A percentile compares a stretch with the other conserved stretches of the same genome.
These are phyloP conservation scores for Tetragnatha montana DNA, from an alignment of 2,888 invertebrate species.

Conservation along the genomic window DNA sequence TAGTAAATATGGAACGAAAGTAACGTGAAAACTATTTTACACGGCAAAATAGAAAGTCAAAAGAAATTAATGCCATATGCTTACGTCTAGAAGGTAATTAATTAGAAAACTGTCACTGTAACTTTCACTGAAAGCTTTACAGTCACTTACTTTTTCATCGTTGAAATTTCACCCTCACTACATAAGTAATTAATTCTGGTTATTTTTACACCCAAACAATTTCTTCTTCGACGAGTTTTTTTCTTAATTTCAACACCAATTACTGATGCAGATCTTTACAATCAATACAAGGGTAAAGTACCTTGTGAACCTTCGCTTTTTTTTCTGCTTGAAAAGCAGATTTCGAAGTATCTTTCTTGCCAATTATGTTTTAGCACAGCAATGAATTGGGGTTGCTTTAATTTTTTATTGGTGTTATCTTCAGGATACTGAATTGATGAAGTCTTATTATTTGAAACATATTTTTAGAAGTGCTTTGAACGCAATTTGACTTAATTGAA, in stretches of 20 bases:
- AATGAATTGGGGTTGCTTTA: not conserved
- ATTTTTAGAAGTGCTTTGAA: too few relatives aligned
- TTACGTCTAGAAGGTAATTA: conserved; percentile 6
- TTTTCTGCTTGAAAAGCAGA: not conserved
- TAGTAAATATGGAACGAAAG: not conserved
- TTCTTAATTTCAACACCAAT: conserved; percentile 13
- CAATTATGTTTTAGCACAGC: not conserved
- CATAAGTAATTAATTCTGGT: conserved; percentile 9
- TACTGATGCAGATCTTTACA: conserved; percentile 13
- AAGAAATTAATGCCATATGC: conserved; percentile 15
- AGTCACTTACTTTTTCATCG: not conserved
- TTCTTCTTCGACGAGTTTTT: not conserved
- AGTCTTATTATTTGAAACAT: too few relatives aligned
- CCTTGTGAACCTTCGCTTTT: not conserved
- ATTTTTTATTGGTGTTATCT: not conserved
- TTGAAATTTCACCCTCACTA: conserved; percentile 1
- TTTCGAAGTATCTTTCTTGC: not conserved
- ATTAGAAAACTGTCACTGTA: conserved; percentile 7
- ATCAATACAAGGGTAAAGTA: not conserved
- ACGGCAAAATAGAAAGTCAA: conserved; percentile 2
- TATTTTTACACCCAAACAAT: not conserved
- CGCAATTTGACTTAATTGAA: too few relatives aligned
- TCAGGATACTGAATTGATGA: too few relatives aligned
- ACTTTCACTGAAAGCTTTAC: not conserved
- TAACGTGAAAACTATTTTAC: not conserved